Evolutionary conservation across 2,113 vertebrate genomes (phyloP).

Genomic region (Carollia perspicillata): DNA sequence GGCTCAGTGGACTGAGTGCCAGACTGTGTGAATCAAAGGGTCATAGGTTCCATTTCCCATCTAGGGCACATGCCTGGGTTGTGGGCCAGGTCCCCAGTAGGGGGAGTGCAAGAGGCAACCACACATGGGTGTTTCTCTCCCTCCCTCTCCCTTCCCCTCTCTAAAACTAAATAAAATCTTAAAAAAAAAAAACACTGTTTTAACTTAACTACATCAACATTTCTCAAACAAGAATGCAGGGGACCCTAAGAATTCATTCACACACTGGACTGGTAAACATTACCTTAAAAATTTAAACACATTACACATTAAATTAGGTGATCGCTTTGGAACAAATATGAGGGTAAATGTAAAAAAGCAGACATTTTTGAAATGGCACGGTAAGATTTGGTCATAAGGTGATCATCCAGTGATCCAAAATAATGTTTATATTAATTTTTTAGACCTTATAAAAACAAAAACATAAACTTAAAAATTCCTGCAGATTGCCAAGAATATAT

Average conservation of each 20-base stretch:
- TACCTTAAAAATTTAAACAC: not conserved
- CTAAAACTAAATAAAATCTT: not conserved
- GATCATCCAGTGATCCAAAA: not conserved
- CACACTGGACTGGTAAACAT: not conserved
- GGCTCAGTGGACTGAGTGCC: too few relatives aligned
- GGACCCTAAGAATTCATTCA: not conserved
- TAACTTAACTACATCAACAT: not conserved
- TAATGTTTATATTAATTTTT: not conserved
- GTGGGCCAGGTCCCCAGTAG: too few relatives aligned
- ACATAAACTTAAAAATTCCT: constrained; percentile 11
- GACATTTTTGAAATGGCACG: not conserved
- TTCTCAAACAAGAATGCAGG: not conserved
- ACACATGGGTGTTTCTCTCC: too few relatives aligned
- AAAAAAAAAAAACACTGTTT: not conserved
- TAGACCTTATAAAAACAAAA: constrained; percentile 15
- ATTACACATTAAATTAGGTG: not conserved
- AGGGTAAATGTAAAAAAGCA: not conserved
- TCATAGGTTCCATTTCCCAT: not conserved
- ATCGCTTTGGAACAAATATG: not conserved
- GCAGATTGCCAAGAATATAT: not conserved
- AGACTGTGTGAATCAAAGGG: too few relatives aligned
- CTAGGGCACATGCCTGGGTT: not conserved
- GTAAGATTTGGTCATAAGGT: not conserved
- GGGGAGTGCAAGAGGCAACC: too few relatives aligned
- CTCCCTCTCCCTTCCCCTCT: not conserved